These are phyloP conservation scores for Agrotis puta DNA, from an alignment of 2,888 invertebrate species.

Conservation along the genomic window DNA sequence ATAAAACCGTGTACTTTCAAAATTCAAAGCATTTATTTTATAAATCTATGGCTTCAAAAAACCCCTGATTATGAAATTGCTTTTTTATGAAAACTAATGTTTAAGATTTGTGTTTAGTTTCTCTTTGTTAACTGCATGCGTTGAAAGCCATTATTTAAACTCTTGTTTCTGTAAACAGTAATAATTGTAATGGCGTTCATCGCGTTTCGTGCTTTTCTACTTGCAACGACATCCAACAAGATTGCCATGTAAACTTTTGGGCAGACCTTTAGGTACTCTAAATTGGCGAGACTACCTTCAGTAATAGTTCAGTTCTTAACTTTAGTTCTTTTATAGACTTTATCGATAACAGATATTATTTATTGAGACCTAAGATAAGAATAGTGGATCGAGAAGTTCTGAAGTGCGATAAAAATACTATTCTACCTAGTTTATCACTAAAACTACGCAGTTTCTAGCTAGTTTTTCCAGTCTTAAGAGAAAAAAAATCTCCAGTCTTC, in stretches of 20 bases:
- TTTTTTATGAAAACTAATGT: not conserved
- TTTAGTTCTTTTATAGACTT: not conserved
- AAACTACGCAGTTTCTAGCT: not conserved
- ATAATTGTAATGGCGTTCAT: no score
- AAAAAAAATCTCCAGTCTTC: conserved; percentile 17
- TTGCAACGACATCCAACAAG: no score
- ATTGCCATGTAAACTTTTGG: no score
- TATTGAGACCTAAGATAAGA: not conserved
- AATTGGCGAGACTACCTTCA: not conserved
- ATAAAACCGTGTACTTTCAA: not conserved
- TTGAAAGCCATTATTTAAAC: no score
- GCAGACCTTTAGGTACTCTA: no score
- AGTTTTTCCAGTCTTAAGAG: not conserved
- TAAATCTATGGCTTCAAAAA: not conserved
- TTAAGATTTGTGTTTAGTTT: not conserved
- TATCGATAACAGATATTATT: conserved; percentile 9
- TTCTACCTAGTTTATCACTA: no score
- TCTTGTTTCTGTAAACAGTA: no score
- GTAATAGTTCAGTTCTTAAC: not conserved
- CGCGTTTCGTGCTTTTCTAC: no score
- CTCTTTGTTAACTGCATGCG: not conserved
- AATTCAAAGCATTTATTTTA: no score
- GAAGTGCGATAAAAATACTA: not conserved
- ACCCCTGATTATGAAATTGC: not conserved
- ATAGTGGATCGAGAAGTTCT: not conserved